phyloP scores from a whole-genome alignment of 37 sponge, comb jelly and placozoan species.

The Ianthella basta region DNA sequence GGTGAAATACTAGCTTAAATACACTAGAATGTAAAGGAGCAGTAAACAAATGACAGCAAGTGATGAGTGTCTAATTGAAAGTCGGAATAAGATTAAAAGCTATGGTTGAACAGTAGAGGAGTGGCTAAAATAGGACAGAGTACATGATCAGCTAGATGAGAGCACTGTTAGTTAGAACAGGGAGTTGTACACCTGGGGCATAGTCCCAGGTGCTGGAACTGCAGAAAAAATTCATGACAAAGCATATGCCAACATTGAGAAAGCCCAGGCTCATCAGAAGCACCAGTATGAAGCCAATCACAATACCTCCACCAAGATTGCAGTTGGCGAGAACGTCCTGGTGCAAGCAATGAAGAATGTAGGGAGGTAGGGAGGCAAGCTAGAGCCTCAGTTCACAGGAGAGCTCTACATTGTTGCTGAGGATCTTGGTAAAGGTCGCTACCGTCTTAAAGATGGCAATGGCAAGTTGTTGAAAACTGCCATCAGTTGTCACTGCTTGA shows the following conservation, averaged over 20 bases:
- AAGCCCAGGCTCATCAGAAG: constrained; percentile 38
- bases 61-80: no score
- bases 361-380: constrained; percentile 32
- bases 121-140: no score
- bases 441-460: constrained; percentile 16
- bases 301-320: background rate
- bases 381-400: background rate
- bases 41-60: no score
- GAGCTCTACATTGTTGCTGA: background rate
- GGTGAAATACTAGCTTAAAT: no score
- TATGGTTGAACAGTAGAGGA: no score
- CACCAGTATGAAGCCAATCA: constrained; percentile 30
- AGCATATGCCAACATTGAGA: constrained; percentile 24
- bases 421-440: constrained; percentile 32
- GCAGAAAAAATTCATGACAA: background rate
- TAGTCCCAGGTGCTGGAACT: background rate
- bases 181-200: no score
- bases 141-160: no score
- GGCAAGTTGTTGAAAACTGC: no score
- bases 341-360: constrained; percentile 17
- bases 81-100: no score
- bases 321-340: constrained; percentile 19
- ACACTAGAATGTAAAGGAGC: no score
- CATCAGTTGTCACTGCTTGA: no score
- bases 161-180: no score